These are phyloP conservation scores for Drosophila acutilabella DNA, from an alignment of 2,888 invertebrate species.

Conservation along the genomic window DNA sequence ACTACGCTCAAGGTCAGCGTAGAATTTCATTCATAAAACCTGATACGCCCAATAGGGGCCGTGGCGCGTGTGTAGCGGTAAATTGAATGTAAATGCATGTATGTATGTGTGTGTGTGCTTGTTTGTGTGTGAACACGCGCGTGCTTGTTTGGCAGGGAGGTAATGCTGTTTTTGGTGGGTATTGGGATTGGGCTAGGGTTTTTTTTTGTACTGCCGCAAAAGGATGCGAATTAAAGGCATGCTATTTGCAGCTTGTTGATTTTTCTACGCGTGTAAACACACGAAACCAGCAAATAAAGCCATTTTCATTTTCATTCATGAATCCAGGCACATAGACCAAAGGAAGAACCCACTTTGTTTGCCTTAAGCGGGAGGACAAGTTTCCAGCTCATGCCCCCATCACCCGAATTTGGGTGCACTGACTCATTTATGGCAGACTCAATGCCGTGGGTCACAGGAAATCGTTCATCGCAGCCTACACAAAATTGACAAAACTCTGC, in stretches of 20 bases:
- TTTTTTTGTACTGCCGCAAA: neutral
- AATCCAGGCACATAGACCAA: constrained; percentile 14
- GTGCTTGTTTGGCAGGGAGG: constrained; percentile 27
- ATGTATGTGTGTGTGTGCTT: constrained; percentile 13
- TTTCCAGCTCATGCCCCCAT: neutral
- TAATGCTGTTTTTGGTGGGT: neutral
- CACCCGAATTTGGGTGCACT: constrained; percentile 6
- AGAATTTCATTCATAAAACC: constrained; percentile 82
- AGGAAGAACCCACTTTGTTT: neutral
- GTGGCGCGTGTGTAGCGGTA: constrained; percentile 41
- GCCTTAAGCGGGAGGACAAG: constrained; percentile 10
- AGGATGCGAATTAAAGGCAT: constrained; percentile 29
- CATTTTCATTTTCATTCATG: constrained; percentile 73
- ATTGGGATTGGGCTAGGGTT: neutral
- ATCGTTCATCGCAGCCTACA: constrained; percentile 19
- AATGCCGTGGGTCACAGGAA: neutral
- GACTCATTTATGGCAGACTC: constrained; percentile 15
- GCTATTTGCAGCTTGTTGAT: constrained; percentile 72
- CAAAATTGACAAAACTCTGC: constrained; percentile 24
- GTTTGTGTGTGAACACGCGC: constrained; percentile 60
- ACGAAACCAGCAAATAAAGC: constrained; percentile 47
- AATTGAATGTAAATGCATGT: constrained; percentile 37
- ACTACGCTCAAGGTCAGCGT: constrained; percentile 75
- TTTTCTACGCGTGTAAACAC: constrained; percentile 69
- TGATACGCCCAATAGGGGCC: constrained; percentile 49